Conservation (phyloP, 2,113 vertebrate genomes). For the Nannospalax galili region DNA sequence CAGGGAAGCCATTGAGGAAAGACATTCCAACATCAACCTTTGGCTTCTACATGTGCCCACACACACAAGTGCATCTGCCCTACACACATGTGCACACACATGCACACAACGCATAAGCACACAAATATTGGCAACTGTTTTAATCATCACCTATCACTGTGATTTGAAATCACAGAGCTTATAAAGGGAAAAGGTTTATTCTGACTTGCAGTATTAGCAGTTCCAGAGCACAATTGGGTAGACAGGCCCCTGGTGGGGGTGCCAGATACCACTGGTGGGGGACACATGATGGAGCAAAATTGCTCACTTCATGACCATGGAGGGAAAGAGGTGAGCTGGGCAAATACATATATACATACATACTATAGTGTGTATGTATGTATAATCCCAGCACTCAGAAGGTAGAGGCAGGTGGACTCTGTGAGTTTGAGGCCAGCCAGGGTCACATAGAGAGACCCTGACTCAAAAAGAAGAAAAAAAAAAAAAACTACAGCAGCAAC, state of each 20-base stretch:
- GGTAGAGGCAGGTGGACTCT: not conserved
- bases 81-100: not conserved
- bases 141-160: not conserved
- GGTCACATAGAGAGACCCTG: not conserved
- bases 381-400: not conserved
- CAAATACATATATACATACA: too few relatives aligned
- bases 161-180: not conserved
- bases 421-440: not conserved
- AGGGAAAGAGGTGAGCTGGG: not conserved
- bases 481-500: not conserved
- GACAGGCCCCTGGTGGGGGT: not conserved
- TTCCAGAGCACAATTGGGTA: not conserved
- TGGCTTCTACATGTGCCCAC: too few relatives aligned
- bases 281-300: not conserved
- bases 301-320: not conserved
- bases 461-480: not conserved
- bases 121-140: not conserved
- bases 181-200: not conserved
- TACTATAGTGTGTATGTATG: too few relatives aligned
- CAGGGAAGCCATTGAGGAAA: not conserved
- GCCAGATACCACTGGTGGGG: not conserved
- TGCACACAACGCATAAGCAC: not conserved
- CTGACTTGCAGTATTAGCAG: not conserved
- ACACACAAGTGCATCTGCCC: too few relatives aligned
- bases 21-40: too few relatives aligned